Evolutionary conservation across 1,140 invertebrate species (phyloP).

Genomic region (Wiebesia pumilae): DNA sequence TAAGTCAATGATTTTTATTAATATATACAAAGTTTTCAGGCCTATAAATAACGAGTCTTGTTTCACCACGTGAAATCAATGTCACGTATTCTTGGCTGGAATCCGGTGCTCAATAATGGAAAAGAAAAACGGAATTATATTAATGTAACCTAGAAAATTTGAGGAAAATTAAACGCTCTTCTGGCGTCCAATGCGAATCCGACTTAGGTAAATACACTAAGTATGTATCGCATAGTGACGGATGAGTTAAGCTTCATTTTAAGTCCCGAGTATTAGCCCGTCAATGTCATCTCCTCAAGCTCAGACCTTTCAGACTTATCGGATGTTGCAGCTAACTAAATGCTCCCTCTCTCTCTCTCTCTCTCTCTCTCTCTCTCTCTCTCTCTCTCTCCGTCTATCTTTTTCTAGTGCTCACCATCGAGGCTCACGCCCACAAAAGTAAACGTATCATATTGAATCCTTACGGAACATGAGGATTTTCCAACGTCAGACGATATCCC

Average conservation of each 20-base stretch:
- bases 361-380: conserved; percentile 33
- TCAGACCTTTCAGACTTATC: conserved; percentile 73
- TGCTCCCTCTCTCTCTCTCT: conserved; percentile 38
- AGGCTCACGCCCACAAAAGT: neutral
- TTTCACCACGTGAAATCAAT: neutral
- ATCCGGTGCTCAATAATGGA: neutral
- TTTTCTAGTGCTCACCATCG: too few species aligned
- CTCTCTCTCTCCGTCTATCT: neutral
- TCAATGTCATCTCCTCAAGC: conserved; percentile 75
- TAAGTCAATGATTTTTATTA: neutral
- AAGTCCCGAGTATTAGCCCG: conserved; percentile 71
- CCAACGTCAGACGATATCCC: conserved; percentile 22
- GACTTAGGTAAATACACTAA: conserved; percentile 64
- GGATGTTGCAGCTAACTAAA: conserved; percentile 66
- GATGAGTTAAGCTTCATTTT: conserved; percentile 74
- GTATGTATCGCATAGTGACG: conserved; percentile 73
- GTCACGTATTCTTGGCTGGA: neutral
- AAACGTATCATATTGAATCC: neutral
- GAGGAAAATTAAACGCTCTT: conserved; percentile 46
- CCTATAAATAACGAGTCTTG: too few species aligned
- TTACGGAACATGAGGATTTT: conserved; percentile 16
- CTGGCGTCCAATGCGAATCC: conserved; percentile 45
- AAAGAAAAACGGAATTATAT: neutral
- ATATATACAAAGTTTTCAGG: too few species aligned
- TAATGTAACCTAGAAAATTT: conserved; percentile 3